Base-by-base conservation (phyloP, 2,888 invertebrate species). In the Muschampia staudingeri region DNA sequence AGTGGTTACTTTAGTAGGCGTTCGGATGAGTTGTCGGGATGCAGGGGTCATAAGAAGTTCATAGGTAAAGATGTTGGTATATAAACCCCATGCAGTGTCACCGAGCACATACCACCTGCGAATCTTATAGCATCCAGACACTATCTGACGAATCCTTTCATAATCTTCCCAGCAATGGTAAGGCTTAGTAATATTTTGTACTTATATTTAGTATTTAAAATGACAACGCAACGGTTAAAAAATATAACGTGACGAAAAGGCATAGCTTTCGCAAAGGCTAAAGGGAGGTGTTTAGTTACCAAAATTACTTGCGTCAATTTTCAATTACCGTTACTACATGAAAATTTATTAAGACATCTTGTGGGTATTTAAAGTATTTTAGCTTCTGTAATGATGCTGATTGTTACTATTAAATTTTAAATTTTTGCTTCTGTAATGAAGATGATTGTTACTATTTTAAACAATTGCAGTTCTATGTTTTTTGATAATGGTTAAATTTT, bases 11-110 rank as follows among this genome's bases (percentile, higher is more conserved):
- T 37, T 67, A 9, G 79, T 80, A 80, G 65, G 73, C 65, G 67
- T 72, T 86, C 86, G 91, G 92, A 93, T 93, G 92, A 88, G 90
- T 92, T 90, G 91, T 85, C 90, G 91, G 94, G 95, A 95, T 94
- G 94, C 92, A 91, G 93, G 90, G 95, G 95, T 95, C 94, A 94
- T 90, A 90, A 94, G 94, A 96, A 96, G 96, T 96, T 96, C 96
- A 96, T 94, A 96, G 96, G 96, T 97, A 97, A 96, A 94, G 93
- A 91, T 91, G 91, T 87, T 89, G 91, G 94, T 96, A 96, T 97
- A 97, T 96, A 97, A 97, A 94, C 94, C 91, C 91, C 92, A 91
- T 93, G 92, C 95, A 90, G 94, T 97, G 95, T 95, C 96, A 95
- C 92, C 91, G 91, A 91, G 92, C 94, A 94, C 95, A 95, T 92